A percentile compares a stretch with the other conserved stretches of the same genome.
phyloP scores from a whole-genome alignment of 2,888 invertebrate species.

The Cecidostiba fungosa region DNA sequence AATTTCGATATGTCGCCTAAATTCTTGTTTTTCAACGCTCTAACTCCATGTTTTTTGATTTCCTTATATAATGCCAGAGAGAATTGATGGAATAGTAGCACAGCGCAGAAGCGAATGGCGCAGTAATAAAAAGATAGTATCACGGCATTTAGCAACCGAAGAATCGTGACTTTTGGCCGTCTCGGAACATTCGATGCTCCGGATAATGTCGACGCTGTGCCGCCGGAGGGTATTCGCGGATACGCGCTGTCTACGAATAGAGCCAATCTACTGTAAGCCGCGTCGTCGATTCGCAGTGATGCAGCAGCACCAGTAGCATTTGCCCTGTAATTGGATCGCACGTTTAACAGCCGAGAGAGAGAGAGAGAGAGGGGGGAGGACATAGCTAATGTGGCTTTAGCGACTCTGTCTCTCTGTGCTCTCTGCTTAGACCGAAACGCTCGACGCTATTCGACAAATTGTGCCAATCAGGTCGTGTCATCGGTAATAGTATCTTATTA shows the following conservation, averaged over 20 bases:
- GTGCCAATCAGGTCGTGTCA: constrained; percentile 53
- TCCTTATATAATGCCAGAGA: too few species aligned
- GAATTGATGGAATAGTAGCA: background rate
- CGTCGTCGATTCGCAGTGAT: constrained; percentile 7
- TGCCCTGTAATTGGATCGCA: constrained; percentile 59
- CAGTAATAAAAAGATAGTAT: background rate
- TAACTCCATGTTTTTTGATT: background rate
- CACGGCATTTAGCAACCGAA: constrained; percentile 14
- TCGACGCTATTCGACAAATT: constrained; percentile 57
- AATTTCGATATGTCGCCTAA: too few species aligned
- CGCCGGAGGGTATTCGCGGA: constrained; percentile 70
- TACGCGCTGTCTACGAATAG: constrained; percentile 79
- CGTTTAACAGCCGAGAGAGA: background rate
- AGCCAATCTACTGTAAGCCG: constrained; percentile 72
- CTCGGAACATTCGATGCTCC: constrained; percentile 28
- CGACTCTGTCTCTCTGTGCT: background rate
- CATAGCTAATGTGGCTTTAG: constrained; percentile 34
- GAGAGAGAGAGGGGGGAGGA: constrained; percentile 1
- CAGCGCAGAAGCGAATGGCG: background rate
- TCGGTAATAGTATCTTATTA: constrained; percentile 37
- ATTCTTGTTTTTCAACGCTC: too few species aligned
- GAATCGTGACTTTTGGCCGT: constrained; percentile 68
- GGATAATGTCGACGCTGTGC: constrained; percentile 64
- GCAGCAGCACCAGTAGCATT: constrained; percentile 61
- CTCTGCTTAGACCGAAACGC: background rate